phyloP scores from a whole-genome alignment of 2,888 invertebrate species.

The Meliscaeva auricollis region DNA sequence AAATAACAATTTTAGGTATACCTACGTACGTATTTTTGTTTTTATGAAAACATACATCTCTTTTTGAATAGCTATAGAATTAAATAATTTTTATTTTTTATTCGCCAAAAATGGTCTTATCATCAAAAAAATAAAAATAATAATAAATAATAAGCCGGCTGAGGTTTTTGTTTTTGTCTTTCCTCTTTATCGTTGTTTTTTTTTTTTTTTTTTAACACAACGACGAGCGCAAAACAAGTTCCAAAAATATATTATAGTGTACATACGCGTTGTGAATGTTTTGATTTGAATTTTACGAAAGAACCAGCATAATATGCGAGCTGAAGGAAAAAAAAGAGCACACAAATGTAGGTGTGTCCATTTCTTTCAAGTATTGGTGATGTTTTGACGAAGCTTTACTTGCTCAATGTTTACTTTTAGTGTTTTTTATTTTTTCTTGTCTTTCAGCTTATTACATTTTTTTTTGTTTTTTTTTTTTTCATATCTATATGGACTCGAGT shows the following conservation, averaged over 20 bases:
- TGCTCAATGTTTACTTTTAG: conserved; percentile 15
- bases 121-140: conserved; percentile 19
- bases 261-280: neutral
- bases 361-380: conserved; percentile 42
- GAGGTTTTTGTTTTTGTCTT: conserved; percentile 3
- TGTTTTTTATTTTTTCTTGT: neutral
- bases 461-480: neutral
- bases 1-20: too few relatives aligned
- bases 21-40: neutral
- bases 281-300: neutral
- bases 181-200: conserved; percentile 4
- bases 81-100: neutral
- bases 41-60: neutral
- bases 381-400: conserved; percentile 58
- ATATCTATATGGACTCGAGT: too few relatives aligned
- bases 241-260: conserved; percentile 8
- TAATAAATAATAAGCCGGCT: conserved; percentile 26
- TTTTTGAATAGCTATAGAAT: too few relatives aligned
- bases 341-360: conserved; percentile 64
- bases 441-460: neutral
- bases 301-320: neutral
- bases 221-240: conserved; percentile 20
- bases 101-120: conserved; percentile 5
- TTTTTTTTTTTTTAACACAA: neutral
- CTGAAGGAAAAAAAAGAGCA: neutral